phyloP scores from a whole-genome alignment of 1,140 invertebrate species.

The Ridgeia piscesae region DNA sequence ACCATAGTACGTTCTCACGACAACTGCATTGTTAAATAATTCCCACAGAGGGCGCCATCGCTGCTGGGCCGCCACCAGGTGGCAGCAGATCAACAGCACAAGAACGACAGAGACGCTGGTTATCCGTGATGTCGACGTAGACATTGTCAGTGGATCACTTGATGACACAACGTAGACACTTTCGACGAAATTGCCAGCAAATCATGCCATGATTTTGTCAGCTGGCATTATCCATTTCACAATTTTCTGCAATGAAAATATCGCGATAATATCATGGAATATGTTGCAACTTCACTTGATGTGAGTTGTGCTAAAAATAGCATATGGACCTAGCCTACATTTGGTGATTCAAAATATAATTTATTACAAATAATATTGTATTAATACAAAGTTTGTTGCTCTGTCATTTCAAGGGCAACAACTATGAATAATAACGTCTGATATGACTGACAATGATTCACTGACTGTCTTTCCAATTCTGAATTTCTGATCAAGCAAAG shows the following conservation, averaged over 20 bases:
- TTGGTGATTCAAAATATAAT: too few species aligned
- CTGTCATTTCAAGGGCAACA: too few species aligned
- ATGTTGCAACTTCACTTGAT: too few species aligned
- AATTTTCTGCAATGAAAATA: not conserved
- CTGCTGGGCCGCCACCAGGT: not conserved
- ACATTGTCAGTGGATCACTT: not conserved
- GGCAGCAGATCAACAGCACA: not conserved
- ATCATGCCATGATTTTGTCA: not conserved
- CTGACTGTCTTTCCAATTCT: too few species aligned
- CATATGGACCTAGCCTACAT: too few species aligned
- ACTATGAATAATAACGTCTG: too few species aligned
- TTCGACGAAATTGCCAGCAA: not conserved
- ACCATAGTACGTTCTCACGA: slow-evolving; percentile 17
- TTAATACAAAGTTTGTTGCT: too few species aligned
- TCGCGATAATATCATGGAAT: too few species aligned
- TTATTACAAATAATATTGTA: too few species aligned
- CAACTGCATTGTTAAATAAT: not conserved
- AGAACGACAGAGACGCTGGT: not conserved
- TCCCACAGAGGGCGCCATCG: slow-evolving; percentile 15
- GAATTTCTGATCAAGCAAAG: too few species aligned
- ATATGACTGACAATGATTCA: too few species aligned
- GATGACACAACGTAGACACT: not conserved
- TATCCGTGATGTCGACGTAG: not conserved
- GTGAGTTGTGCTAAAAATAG: too few species aligned
- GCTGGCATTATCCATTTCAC: not conserved